phyloP scores from a whole-genome alignment of 2,888 invertebrate genomes.

The Drosophila maculinotata region DNA sequence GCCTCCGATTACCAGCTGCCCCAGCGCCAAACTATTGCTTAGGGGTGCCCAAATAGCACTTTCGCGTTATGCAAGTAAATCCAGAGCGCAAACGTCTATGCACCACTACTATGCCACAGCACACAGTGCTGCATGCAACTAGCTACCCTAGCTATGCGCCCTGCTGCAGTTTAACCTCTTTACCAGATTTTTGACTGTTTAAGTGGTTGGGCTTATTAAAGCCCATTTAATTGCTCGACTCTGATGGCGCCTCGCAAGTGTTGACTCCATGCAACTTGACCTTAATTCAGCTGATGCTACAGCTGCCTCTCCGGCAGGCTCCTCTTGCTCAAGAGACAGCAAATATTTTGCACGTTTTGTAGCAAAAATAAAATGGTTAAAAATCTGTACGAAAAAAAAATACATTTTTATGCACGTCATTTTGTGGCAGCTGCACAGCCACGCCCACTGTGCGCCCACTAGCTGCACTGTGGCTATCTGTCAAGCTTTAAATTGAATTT shows the following conservation, averaged over 20 bases:
- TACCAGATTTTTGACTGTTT: constrained; percentile 74
- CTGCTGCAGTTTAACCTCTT: constrained; percentile 62
- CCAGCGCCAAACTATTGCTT: constrained; percentile 13
- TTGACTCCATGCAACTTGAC: constrained; percentile 61
- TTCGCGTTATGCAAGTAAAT: constrained; percentile 42
- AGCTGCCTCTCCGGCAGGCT: constrained; percentile 1
- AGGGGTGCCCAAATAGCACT: constrained; percentile 27
- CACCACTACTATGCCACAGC: constrained; percentile 14
- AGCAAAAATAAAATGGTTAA: constrained; percentile 30
- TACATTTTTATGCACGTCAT: constrained; percentile 52
- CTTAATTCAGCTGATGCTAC: constrained; percentile 54
- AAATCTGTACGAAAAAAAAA: constrained; percentile 15
- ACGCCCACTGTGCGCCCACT: constrained; percentile 36
- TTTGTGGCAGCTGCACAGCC: constrained; percentile 50
- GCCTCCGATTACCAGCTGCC: constrained; percentile 16
- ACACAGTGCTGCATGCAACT: constrained; percentile 15
- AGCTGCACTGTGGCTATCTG: constrained; percentile 79
- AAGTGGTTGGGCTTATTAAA: constrained; percentile 76
- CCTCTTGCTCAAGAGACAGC: constrained; percentile 27
- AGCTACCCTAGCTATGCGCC: no score
- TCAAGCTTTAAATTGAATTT: constrained; percentile 84
- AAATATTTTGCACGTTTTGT: constrained; percentile 66
- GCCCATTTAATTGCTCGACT: constrained; percentile 67
- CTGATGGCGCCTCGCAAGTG: constrained; percentile 44
- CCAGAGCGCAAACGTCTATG: constrained; percentile 16